These are phyloP conservation scores for Halcyon senegalensis DNA, from an alignment of 2,113 vertebrate genomes.

Conservation along the genomic window DNA sequence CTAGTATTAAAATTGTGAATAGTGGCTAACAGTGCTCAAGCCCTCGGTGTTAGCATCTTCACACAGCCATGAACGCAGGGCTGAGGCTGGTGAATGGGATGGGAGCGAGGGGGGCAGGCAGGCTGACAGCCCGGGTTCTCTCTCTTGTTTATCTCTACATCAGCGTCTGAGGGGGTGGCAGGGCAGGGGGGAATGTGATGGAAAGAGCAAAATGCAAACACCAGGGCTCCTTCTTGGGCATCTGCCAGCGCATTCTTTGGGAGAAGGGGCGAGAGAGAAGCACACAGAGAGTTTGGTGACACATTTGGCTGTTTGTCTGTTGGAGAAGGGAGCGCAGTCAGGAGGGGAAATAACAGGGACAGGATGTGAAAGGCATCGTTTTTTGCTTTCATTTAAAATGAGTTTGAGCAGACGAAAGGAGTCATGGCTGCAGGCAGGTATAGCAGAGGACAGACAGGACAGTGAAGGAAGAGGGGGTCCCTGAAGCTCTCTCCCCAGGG, in stretches of 20 bases:
- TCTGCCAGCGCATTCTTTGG: neutral
- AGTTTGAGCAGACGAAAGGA: neutral
- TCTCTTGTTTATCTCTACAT: slow-evolving; percentile 13
- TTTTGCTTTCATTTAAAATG: neutral
- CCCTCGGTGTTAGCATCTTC: slow-evolving; percentile 42
- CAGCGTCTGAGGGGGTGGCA: neutral
- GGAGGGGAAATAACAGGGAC: neutral
- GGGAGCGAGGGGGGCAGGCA: neutral
- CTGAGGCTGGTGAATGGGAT: neutral
- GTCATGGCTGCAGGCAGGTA: neutral
- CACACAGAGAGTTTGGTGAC: neutral
- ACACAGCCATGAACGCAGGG: slow-evolving; percentile 54
- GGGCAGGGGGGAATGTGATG: fast-evolving
- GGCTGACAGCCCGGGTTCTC: neutral
- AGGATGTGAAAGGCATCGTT: neutral
- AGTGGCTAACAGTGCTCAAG: slow-evolving; percentile 53
- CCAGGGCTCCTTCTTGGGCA: neutral
- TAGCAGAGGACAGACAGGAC: neutral
- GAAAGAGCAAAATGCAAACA: neutral
- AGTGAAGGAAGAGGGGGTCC: fast-evolving
- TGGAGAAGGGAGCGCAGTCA: neutral
- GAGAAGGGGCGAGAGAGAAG: neutral
- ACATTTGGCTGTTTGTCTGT: neutral
- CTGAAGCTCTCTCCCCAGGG: fast-evolving
- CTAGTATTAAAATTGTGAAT: slow-evolving; percentile 80